These are phyloP conservation scores for Drosophila pseudotalamancana DNA, from an alignment of 2,888 invertebrate genomes.

Conservation along the genomic window DNA sequence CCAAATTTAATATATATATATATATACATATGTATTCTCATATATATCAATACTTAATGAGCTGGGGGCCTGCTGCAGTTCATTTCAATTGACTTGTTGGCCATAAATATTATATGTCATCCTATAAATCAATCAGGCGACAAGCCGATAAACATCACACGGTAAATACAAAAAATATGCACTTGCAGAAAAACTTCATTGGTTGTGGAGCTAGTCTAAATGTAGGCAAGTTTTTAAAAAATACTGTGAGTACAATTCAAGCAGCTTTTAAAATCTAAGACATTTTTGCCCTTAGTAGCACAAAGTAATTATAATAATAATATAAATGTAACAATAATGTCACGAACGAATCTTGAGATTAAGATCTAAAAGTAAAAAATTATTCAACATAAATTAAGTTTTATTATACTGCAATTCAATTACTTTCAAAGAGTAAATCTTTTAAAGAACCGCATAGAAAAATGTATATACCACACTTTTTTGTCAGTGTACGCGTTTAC, in stretches of 20 bases:
- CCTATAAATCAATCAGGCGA: conserved; percentile 74
- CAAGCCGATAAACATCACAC: conserved; percentile 73
- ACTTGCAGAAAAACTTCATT: background rate
- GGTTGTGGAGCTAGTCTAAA: background rate
- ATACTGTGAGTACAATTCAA: background rate
- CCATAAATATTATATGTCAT: conserved; percentile 52
- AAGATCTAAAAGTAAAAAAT: too few species aligned
- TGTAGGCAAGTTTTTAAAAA: background rate
- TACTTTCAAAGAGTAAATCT: too few species aligned
- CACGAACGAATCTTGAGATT: background rate
- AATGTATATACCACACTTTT: too few species aligned
- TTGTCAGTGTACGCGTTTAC: conserved; percentile 5
- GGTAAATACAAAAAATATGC: conserved; percentile 18
- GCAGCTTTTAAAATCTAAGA: too few species aligned
- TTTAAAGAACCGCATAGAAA: too few species aligned
- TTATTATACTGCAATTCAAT: too few species aligned
- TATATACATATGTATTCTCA: background rate
- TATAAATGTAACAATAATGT: too few species aligned
- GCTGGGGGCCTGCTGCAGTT: conserved; percentile 20
- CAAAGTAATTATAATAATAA: too few species aligned
- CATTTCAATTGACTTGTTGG: conserved; percentile 55
- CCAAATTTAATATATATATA: too few species aligned
- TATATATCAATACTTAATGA: conserved; percentile 46
- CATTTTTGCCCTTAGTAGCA: too few species aligned
- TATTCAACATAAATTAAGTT: too few species aligned